Evolutionary conservation across 2,797 vertebrate species (phyloP), one percentile per base, ranked within the genome.

Genomic region (Xenops minutus): DNA sequence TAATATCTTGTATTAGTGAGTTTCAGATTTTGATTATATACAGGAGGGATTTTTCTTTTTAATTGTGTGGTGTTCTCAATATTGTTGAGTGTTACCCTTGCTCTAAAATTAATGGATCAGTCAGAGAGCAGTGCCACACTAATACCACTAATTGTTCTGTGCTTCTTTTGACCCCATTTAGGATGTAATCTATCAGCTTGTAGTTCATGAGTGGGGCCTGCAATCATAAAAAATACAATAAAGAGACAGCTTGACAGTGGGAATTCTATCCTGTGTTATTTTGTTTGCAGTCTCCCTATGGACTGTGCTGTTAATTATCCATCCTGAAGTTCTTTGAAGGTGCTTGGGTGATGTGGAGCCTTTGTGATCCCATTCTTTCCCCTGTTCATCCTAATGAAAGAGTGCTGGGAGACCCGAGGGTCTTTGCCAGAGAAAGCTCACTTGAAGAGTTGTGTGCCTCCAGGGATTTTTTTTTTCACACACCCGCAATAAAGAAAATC

Each of bases 71-170:
- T 82, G 22, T 29, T 85, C 92, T 74, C 61, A 41, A 3, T 85
- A 51, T 58, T 44, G 48, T 63, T 64, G 41, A 74, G 41, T 62
- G 34, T 92, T 0, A 0, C 34, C 36, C 8, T 36, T 75, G 44
- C 61, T 88, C 18, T 58, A 9, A 94, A 69, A 77, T 96, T 91
- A 93, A 72, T 52, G 87, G 37, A 52, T 79, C 75, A 17, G 43
- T 61, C 44, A 59, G 68, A 92, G 52, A 46, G 62, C 87, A 96
- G 30, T 4, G 8, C 78, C 85, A 69, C 84, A 68, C 81, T 88
- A 93, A 66, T 85, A 72, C 67, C 43, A 46, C 71, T 96, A 72
- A 92, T 91, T 94, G 85, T 94, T 86, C 36, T 69, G 32, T 82
- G 56, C 63, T 85, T 64, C 69, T 90, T 88, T 67, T 90, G 85